These are phyloP conservation scores for Brachionus calyciflorus DNA, from an alignment of 1,140 invertebrate species.

Conservation along the genomic window DNA sequence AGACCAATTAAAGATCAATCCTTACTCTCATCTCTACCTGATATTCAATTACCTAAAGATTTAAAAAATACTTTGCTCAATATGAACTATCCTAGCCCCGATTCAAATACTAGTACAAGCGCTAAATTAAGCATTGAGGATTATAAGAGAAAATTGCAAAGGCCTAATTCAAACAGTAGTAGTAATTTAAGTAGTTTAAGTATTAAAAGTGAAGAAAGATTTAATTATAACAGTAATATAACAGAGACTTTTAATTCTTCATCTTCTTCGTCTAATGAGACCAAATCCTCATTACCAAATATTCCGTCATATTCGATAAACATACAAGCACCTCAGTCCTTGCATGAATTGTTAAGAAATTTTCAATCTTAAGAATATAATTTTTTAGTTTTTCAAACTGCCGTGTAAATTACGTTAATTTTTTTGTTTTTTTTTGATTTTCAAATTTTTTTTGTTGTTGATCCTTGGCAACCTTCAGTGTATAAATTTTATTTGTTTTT, in stretches of 20 bases:
- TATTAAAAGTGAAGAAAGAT: too few species aligned
- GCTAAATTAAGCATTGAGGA: slow-evolving; percentile 36
- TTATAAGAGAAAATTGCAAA: slow-evolving; percentile 38
- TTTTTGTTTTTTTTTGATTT: too few species aligned
- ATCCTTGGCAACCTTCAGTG: too few species aligned
- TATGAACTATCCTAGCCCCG: not conserved
- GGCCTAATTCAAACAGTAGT: not conserved
- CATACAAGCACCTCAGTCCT: slow-evolving; percentile 41
- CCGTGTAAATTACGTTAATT: slow-evolving; percentile 3
- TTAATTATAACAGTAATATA: too few species aligned
- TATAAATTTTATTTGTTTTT: too few species aligned
- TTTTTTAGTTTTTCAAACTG: not conserved
- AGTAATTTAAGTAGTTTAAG: not conserved
- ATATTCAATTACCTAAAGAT: slow-evolving; percentile 34
- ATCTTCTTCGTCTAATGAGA: too few species aligned
- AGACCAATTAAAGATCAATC: slow-evolving; percentile 3
- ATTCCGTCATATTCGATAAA: slow-evolving; percentile 38
- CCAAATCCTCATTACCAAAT: slow-evolving; percentile 11
- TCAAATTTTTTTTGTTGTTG: too few species aligned
- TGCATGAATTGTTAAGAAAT: slow-evolving; percentile 44
- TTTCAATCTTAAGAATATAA: slow-evolving; percentile 18
- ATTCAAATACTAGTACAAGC: not conserved
- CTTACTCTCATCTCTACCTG: not conserved
- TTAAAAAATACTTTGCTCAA: slow-evolving; percentile 7
- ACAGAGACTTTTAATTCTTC: too few species aligned